These are phyloP conservation scores for Epizoanthus illoricatus DNA, from an alignment of 92 coral and sea anemone species.

Conservation along the genomic window DNA sequence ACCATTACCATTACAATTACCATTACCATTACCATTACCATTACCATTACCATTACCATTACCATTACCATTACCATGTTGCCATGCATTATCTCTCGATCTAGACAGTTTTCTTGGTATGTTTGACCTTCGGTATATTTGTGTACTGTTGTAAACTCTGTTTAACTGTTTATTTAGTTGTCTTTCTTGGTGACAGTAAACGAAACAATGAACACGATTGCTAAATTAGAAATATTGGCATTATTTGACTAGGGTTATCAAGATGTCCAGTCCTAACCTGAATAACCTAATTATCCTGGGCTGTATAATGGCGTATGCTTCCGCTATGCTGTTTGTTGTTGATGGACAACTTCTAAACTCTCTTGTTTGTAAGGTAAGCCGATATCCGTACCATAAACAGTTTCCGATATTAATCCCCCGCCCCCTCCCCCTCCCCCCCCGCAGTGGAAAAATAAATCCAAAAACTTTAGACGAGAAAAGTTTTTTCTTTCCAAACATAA, in stretches of 20 bases:
- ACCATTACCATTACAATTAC: neutral
- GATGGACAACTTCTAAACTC: constrained; percentile 29
- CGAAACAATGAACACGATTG: neutral
- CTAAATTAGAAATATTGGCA: no score
- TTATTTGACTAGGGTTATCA: constrained; percentile 21
- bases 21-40: neutral
- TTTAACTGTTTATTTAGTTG: neutral
- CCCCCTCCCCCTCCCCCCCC: no score
- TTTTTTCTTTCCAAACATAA: neutral
- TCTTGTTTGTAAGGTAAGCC: constrained; percentile 26
- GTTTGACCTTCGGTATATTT: no score
- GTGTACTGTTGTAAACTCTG: neutral
- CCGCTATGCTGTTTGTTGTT: constrained; percentile 20
- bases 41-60: neutral
- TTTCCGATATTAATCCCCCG: no score
- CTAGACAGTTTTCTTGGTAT: no score
- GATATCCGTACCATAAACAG: neutral
- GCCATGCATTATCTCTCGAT: no score
- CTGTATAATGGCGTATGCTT: constrained; percentile 32
- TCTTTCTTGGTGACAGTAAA: neutral
- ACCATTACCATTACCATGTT: neutral
- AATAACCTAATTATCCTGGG: constrained; percentile 48
- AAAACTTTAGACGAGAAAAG: no score
- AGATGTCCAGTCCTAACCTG: constrained; percentile 49
- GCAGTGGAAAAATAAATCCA: no score